These are phyloP conservation scores for Noctua pronuba DNA, from an alignment of 2,888 invertebrate genomes.

Conservation along the genomic window DNA sequence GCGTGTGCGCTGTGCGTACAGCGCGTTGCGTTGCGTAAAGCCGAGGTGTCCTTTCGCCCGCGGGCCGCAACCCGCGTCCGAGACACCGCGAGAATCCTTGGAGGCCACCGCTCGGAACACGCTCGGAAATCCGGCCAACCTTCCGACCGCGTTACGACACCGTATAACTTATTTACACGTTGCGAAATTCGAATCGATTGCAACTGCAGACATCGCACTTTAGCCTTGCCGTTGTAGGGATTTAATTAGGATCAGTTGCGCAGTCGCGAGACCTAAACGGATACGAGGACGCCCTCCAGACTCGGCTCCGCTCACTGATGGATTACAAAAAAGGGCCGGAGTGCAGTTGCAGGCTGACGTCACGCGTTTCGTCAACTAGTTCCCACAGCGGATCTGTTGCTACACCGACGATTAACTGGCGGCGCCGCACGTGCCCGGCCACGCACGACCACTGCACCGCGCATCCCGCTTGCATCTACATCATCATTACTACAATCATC, in stretches of 20 bases:
- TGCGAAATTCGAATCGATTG: conserved; percentile 90
- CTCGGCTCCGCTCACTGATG: conserved; percentile 85
- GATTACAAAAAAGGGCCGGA: conserved; percentile 84
- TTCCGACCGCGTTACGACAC: conserved; percentile 90
- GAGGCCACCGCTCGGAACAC: conserved; percentile 89
- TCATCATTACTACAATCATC: conserved; percentile 27
- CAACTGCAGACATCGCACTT: conserved; percentile 89
- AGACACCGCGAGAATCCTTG: conserved; percentile 88
- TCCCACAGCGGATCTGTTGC: conserved; percentile 81
- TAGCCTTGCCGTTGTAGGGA: conserved; percentile 89
- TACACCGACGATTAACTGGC: conserved; percentile 71
- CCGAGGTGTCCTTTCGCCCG: conserved; percentile 81
- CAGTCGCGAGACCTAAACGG: conserved; percentile 87
- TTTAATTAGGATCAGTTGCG: conserved; percentile 90
- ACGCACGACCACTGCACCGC: conserved; percentile 55
- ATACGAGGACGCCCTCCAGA: conserved; percentile 88
- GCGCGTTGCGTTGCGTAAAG: conserved; percentile 81
- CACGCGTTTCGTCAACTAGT: conserved; percentile 82
- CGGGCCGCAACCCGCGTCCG: conserved; percentile 76
- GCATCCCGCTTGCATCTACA: conserved; percentile 46
- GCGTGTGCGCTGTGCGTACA: conserved; percentile 75
- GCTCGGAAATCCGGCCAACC: conserved; percentile 91
- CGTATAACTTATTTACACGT: conserved; percentile 89
- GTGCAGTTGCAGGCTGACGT: conserved; percentile 80
- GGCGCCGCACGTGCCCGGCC: conserved; percentile 69